These are phyloP conservation scores for Coenobita brevimanus DNA, from an alignment of 1,140 invertebrate genomes.

Conservation along the genomic window DNA sequence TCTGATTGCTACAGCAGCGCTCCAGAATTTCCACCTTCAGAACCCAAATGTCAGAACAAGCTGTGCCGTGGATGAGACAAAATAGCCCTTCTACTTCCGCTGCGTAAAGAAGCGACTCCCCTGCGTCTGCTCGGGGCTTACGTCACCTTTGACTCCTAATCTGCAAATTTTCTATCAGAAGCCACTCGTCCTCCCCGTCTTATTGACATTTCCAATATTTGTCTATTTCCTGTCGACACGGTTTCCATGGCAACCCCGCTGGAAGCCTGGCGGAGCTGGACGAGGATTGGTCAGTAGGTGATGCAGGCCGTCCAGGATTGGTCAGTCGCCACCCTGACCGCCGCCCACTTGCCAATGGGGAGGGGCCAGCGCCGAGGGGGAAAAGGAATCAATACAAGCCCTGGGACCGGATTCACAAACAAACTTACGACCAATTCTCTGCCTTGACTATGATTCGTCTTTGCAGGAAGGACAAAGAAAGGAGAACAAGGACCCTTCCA, in stretches of 20 bases:
- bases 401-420: no score
- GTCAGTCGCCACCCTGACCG: conserved; percentile 67
- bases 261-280: conserved; percentile 61
- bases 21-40: conserved; percentile 67
- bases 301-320: conserved; percentile 68
- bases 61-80: not conserved
- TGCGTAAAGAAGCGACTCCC: conserved; percentile 28
- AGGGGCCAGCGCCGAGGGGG: conserved; percentile 64
- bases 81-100: conserved; percentile 33
- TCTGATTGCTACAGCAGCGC: conserved; percentile 68
- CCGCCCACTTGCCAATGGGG: conserved; percentile 66
- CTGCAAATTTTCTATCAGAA: conserved; percentile 70
- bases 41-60: conserved; percentile 62
- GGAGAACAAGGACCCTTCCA: no score
- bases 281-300: conserved; percentile 66
- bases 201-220: conserved; percentile 71
- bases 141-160: conserved; percentile 68
- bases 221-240: conserved; percentile 70
- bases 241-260: conserved; percentile 68
- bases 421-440: no score
- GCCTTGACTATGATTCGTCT: no score
- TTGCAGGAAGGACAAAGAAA: no score
- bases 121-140: conserved; percentile 27
- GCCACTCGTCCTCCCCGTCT: conserved; percentile 70
- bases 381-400: conserved; percentile 56